Evolutionary conservation across 2,797 vertebrate genomes (phyloP), one percentile per base, ranked within the genome.

Genomic region (Anisognathus igniventris): DNA sequence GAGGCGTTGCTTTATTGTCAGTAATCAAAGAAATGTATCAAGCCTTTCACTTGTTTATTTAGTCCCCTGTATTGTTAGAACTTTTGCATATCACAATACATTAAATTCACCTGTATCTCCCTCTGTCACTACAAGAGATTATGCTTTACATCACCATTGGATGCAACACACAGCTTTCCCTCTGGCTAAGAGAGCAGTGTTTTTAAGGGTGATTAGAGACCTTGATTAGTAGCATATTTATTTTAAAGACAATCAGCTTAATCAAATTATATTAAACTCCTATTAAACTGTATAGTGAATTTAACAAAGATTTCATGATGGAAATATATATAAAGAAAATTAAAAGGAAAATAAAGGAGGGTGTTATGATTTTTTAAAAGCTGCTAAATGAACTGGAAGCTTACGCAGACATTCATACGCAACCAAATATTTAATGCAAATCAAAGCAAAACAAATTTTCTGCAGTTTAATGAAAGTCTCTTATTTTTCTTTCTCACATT

Each of bases 351-450:
- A 84, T 92, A 91, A 78, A 87, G 35, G 22, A 86, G 35, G 11
- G 13, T 50, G 31, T 86, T 91, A 40, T 30, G 61, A 51, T 90
- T 90, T 72, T 83, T 92, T 86, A 72, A 87, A 89, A 86, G 44
- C 62, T 80, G 12, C 62, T 88, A 88, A 91, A 93, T 92, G 62
- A 70, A 83, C 58, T 70, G 64, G 65, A 93, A 93, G 78, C 62
- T 93, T 74, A 66, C 47, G 53, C n/a, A 91, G 86, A 66, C 30
- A 27, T 90, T 90, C n/a, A 50, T 64, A 92, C 0, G 5, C 70
- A 85, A 84, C 51, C 30, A 92, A 92, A 93, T 93, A 84, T 93
- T 90, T 92, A 84, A 96, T 92, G 64, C 33, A 65, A 94, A 86
- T 77, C 62, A 73, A 90, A 91, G 51, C 37, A 91, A 92, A 61